Evolutionary conservation across 2,888 invertebrate species (phyloP).

Genomic region (Poecilus cupreus): DNA sequence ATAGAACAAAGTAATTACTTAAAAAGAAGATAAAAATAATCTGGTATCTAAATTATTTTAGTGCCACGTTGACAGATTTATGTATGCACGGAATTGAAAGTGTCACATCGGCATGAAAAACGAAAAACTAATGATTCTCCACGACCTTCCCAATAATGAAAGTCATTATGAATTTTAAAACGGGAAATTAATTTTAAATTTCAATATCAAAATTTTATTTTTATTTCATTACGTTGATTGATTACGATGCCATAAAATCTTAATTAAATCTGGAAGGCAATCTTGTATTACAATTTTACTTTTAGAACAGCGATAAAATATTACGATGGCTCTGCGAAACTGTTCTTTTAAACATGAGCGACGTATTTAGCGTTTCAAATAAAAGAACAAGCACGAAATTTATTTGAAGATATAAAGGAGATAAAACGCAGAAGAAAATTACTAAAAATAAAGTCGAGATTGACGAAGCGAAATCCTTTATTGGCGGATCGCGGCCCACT

Average conservation of each 20-base stretch:
- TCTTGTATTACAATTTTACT: slow-evolving; percentile 53
- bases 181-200: slow-evolving; percentile 41
- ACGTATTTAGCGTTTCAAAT: slow-evolving; percentile 46
- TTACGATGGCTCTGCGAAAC: slow-evolving; percentile 47
- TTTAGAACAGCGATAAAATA: slow-evolving; percentile 53
- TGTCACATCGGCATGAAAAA: slow-evolving; percentile 23
- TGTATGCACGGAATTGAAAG: background rate
- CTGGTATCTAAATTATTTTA: slow-evolving; percentile 41
- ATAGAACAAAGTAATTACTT: slow-evolving; percentile 38
- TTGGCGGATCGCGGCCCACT: slow-evolving; percentile 31
- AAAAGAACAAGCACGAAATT: slow-evolving; percentile 42
- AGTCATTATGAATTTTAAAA: slow-evolving; percentile 18
- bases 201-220: slow-evolving; percentile 44
- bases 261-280: slow-evolving; percentile 52
- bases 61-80: slow-evolving; percentile 40
- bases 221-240: slow-evolving; percentile 47
- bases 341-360: slow-evolving; percentile 48
- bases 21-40: slow-evolving; percentile 38
- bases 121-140: slow-evolving; percentile 17
- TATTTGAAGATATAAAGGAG: slow-evolving; percentile 49
- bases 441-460: slow-evolving; percentile 32
- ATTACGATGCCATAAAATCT: slow-evolving; percentile 39
- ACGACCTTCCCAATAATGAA: slow-evolving; percentile 12
- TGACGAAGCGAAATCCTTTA: slow-evolving; percentile 12
- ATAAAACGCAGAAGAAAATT: slow-evolving; percentile 42